phyloP scores from a whole-genome alignment of 2,888 invertebrate genomes.

The Augiades crinisus region DNA sequence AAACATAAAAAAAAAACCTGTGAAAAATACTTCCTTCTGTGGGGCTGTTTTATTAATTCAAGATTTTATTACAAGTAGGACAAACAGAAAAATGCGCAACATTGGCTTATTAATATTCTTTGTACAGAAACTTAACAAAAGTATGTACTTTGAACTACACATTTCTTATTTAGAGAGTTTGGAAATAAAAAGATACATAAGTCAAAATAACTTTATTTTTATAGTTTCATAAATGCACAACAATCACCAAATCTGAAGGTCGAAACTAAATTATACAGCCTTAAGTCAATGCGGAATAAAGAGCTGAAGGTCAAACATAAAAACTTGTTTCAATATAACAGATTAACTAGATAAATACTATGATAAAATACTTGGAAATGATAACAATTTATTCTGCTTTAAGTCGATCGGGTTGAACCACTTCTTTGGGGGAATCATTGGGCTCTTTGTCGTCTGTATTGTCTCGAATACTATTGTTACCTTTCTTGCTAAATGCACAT shows the following conservation, averaged over 20 bases:
- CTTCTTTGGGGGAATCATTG: slow-evolving; percentile 21
- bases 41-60: too few species aligned
- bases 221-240: background rate
- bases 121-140: too few species aligned
- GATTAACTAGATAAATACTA: background rate
- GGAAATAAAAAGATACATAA: background rate
- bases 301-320: background rate
- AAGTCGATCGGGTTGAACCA: slow-evolving; percentile 34
- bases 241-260: background rate
- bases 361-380: background rate
- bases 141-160: too few species aligned
- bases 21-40: too few species aligned
- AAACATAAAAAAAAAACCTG: too few species aligned
- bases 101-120: too few species aligned
- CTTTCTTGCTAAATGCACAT: slow-evolving; percentile 62
- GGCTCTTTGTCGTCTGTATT: slow-evolving; percentile 32
- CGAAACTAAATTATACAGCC: background rate
- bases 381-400: slow-evolving; percentile 46
- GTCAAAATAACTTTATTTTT: background rate
- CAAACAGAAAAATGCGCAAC: too few species aligned
- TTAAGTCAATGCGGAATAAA: background rate
- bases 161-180: background rate
- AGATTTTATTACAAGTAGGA: too few species aligned
- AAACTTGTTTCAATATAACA: background rate
- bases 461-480: slow-evolving; percentile 37